A percentile compares a stretch with the other conserved stretches of the same genome.
phyloP scores from a whole-genome alignment of 2,113 vertebrate species.

The Puma concolor region DNA sequence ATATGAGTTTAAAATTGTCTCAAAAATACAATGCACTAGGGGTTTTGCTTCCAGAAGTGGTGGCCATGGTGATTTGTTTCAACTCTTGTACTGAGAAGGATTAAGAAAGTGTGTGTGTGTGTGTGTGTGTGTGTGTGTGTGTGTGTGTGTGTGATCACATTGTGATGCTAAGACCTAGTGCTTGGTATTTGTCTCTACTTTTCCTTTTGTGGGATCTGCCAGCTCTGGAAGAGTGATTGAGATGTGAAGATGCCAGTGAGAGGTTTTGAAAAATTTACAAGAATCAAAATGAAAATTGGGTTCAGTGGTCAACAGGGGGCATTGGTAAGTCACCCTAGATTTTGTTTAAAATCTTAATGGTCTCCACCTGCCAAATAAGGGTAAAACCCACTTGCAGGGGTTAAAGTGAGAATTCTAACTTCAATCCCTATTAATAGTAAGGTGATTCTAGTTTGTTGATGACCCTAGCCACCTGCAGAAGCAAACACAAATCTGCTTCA shows the following conservation, averaged over 20 bases:
- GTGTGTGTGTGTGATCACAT: not conserved
- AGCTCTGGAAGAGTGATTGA: not conserved
- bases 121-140: not conserved
- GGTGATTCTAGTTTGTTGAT: not conserved
- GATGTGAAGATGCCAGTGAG: not conserved
- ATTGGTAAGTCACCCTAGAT: not conserved
- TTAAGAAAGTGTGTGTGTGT: not conserved
- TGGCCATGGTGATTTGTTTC: not conserved
- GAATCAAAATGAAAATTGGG: not conserved
- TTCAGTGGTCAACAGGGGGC: not conserved
- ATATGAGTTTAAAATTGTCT: conserved; percentile 4
- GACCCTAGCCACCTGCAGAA: not conserved
- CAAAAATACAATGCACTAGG: not conserved
- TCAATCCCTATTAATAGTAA: not conserved
- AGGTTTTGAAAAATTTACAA: not conserved
- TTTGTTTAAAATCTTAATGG: not conserved
- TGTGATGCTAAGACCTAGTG: not conserved
- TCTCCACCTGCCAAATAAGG: not conserved
- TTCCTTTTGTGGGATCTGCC: not conserved
- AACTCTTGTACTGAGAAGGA: not conserved
- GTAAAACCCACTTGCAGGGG: not conserved
- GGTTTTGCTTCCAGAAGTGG: not conserved
- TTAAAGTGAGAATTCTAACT: not conserved
- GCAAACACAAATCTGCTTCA: not conserved
- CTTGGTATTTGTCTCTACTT: not conserved